Base-by-base conservation (phyloP, 2,888 invertebrate species). In the Idaea biselata region DNA sequence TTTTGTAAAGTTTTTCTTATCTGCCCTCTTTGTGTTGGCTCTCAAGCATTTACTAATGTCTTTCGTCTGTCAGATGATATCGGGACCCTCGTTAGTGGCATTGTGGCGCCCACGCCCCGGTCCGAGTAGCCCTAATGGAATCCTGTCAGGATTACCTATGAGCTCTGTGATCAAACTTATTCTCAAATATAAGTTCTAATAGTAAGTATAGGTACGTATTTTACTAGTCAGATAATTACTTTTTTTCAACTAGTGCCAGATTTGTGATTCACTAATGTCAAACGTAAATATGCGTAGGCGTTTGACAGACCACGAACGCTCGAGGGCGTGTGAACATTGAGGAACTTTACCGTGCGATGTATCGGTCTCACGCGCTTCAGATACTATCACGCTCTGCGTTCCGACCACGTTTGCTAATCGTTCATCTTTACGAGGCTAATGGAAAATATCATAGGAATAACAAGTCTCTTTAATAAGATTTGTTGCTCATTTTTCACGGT, bases 61-160 rank as follows among this genome's bases (percentile, higher is more conserved):
- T 76, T 77, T 75, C 80, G 86, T 84, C 85, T 86, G 84, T 85
- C 87, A 86, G 86, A 87, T 88, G 83, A 84, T 88, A 88, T 87
- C 88, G 78, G 79, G 58, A 70, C 70, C 74, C 84, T 89, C 88
- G 89, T 91, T 89, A 90, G 88, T 81, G 80, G 83, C 81, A 87
- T 87, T 89, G 89, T 87, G 81, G 84, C 87, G 82, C 89, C 88
- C 85, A 87, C 88, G 84, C 82, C 65, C 68, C 64, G 72, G 73
- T 76, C 71, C 64, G 76, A 74, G 66, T 69, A 70, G 73, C 75
- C 75, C 81, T 89, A 88, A 86, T 86, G 83, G 79, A 81, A 69
- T 78, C 73, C 81, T 79, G 85, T 81, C 86, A 81, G 83, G 82
- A 85, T 86, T 86, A 84, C 81, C 81, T 80, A 82, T 73, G 69